Evolutionary conservation across 1,140 invertebrate genomes (phyloP), one percentile per base, ranked within the genome.

Genomic region (Bombus difficillimus): DNA sequence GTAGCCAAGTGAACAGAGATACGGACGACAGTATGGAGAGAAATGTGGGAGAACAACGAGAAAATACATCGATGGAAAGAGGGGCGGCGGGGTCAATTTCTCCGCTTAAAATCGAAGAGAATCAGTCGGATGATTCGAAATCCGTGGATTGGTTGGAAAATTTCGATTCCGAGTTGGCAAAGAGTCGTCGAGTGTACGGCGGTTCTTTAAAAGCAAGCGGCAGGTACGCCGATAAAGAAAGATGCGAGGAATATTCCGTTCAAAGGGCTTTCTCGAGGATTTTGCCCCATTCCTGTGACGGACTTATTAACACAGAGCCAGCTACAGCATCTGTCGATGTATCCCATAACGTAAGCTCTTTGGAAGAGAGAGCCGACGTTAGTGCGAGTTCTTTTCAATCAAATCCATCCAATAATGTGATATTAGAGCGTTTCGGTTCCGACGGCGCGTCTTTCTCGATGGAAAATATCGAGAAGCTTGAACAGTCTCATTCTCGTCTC

Each of bases 331-430:
- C 37, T n/a, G 53, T 39, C 15, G 43, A 28, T 32, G 47, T 57
- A 9, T 53, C 66, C 12, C 47, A 57, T 25, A 37, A 82, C 34
- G 43, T 9, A 5, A 84, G 22, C 43, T 53, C 75, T 43, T 28
- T 69, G 41, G 75, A 76, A 59, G 74, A 64, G 22, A 32, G 43
- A 34, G 57, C 41, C 28, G 32, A 76, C 28, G 75, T 68, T 68
- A 74, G 74, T 15, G 73, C 37, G 9, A 81, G 71, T 74, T 76
- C 89, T 53, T 83, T 86, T 89, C 92, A 94, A 93, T 94, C 93
- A 87, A 95, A 92, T 95, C 94, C 94, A 95, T 95, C 94, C 94
- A 94, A 93, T 89, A 95, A 94, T 95, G 94, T 95, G 94, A 95
- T 95, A 95, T 93, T 93, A 94, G 92, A 91, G 87, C 89, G 91